These are phyloP conservation scores for Penaeus chinensis DNA, from an alignment of 1,140 invertebrate species.

Conservation along the genomic window DNA sequence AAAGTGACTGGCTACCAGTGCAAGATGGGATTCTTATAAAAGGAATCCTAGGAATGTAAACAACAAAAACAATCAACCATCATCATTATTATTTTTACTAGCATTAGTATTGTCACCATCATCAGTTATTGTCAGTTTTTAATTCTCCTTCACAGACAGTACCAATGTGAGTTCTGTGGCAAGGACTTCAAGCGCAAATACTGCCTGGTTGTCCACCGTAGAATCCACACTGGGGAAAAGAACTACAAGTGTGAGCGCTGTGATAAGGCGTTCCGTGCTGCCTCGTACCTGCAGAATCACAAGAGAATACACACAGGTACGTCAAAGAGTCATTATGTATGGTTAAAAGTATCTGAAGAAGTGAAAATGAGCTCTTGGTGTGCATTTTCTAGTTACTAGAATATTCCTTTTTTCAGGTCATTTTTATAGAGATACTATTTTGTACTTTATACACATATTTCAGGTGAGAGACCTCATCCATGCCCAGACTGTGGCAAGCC, in stretches of 20 bases:
- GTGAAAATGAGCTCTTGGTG: too few species aligned
- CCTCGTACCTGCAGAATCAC: conserved; percentile 87
- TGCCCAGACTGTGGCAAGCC: conserved; percentile 83
- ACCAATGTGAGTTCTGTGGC: conserved; percentile 90
- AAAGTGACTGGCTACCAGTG: too few species aligned
- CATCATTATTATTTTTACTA: too few species aligned
- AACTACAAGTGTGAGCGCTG: conserved; percentile 91
- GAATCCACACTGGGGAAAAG: conserved; percentile 90
- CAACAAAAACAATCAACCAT: too few species aligned
- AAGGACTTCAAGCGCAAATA: conserved; percentile 94
- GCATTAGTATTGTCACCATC: too few species aligned
- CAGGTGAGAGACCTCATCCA: conserved; percentile 83
- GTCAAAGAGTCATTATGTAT: not conserved
- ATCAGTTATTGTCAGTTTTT: not conserved
- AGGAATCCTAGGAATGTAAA: too few species aligned
- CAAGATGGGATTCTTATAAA: too few species aligned
- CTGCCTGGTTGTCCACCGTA: conserved; percentile 88
- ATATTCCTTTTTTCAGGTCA: too few species aligned
- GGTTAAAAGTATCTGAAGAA: too few species aligned
- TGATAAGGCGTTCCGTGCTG: conserved; percentile 84
- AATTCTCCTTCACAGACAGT: conserved; percentile 72
- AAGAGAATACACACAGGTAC: conserved; percentile 89
- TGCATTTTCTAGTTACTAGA: too few species aligned
- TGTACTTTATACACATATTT: conserved; percentile 1
- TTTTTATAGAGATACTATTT: not conserved